phyloP scores from a whole-genome alignment of 64 coral and sea anemone species.

The Montipora efflorescens region DNA sequence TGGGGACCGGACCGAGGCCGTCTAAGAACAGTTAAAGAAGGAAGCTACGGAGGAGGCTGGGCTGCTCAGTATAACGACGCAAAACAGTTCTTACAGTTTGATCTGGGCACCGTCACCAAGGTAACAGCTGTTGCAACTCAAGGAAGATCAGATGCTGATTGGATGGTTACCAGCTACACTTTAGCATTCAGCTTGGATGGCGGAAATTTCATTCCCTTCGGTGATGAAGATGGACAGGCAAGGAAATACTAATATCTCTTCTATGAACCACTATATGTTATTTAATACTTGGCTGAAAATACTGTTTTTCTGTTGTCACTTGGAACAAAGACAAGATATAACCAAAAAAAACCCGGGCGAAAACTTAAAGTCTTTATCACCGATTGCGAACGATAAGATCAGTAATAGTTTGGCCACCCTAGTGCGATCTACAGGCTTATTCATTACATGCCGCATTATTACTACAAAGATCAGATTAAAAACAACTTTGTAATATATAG shows the following conservation, averaged over 20 bases:
- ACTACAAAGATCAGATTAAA: neutral
- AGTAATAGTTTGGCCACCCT: too few species aligned
- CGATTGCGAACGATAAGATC: too few species aligned
- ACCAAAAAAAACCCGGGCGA: too few species aligned
- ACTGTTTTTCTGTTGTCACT: neutral
- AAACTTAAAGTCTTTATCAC: too few species aligned
- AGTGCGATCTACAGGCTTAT: too few species aligned
- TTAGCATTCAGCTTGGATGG: conserved; percentile 9
- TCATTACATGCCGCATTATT: neutral
- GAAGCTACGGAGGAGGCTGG: neutral
- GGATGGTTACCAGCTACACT: conserved; percentile 34
- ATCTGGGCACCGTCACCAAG: neutral
- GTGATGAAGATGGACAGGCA: neutral
- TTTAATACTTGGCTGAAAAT: too few species aligned
- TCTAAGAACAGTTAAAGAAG: neutral
- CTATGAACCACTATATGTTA: too few species aligned
- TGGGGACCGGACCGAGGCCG: conserved; percentile 1
- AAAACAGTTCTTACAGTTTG: conserved; percentile 1
- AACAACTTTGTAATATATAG: too few species aligned
- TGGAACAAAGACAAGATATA: too few species aligned
- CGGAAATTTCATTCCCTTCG: neutral
- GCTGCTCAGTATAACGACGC: conserved; percentile 15
- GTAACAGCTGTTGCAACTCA: conserved; percentile 12
- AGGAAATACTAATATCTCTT: too few species aligned
- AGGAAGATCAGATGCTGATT: neutral